Conservation (phyloP, 2,888 invertebrate genomes). For the Eurytoma adleriae region DNA sequence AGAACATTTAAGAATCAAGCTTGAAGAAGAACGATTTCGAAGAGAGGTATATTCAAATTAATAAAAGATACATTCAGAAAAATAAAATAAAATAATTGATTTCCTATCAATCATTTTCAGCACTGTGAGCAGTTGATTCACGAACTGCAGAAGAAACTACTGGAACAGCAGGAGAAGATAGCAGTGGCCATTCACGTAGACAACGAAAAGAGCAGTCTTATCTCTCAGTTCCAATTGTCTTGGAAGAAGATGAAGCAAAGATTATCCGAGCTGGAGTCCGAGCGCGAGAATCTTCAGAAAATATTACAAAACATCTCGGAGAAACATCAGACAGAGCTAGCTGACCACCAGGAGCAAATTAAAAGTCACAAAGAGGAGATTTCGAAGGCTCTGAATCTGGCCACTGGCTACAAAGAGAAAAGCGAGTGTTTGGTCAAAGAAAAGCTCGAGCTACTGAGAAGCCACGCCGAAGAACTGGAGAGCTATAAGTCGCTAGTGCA, state of each 20-base stretch:
- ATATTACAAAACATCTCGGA: constrained; percentile 77
- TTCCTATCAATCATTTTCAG: constrained; percentile 74
- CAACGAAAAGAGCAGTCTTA: constrained; percentile 84
- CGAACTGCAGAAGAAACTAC: constrained; percentile 83
- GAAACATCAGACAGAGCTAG: constrained; percentile 76
- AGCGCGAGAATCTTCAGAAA: constrained; percentile 73
- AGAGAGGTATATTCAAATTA: constrained; percentile 80
- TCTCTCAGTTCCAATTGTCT: constrained; percentile 81
- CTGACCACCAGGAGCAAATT: constrained; percentile 78
- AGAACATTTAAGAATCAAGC: constrained; percentile 75
- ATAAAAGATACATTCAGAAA: background rate
- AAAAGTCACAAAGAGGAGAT: constrained; percentile 84
- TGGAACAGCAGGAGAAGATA: constrained; percentile 88
- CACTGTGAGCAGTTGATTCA: constrained; percentile 88
- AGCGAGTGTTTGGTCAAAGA: constrained; percentile 71
- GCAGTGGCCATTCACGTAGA: constrained; percentile 89
- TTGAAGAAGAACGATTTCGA: constrained; percentile 87
- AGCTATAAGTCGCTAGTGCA: constrained; percentile 70
- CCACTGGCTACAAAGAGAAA: constrained; percentile 74
- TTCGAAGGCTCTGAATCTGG: constrained; percentile 83
- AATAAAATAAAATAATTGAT: constrained; percentile 25
- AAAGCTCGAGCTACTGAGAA: constrained; percentile 69
- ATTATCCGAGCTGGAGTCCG: constrained; percentile 73
- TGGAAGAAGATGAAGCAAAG: constrained; percentile 78
- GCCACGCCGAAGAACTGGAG: constrained; percentile 72